Conservation (phyloP, 2,113 vertebrate species). For the Halcyon senegalensis region DNA sequence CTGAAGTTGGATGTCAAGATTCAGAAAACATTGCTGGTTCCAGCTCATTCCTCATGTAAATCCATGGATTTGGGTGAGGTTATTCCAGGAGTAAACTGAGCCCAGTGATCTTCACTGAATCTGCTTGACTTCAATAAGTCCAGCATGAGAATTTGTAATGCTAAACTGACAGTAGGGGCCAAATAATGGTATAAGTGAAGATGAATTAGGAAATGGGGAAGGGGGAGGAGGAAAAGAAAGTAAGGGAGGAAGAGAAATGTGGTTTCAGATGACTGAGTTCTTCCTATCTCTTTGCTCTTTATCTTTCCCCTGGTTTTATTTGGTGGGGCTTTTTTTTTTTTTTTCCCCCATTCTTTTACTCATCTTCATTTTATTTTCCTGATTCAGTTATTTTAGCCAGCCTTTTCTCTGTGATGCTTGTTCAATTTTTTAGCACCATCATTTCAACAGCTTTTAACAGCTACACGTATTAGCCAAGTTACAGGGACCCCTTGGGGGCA, state of each 20-base stretch:
- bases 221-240: background rate
- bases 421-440: constrained; percentile 1
- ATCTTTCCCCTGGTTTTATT: background rate
- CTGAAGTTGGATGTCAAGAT: constrained; percentile 26
- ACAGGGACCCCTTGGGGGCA: background rate
- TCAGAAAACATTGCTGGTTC: constrained; percentile 3
- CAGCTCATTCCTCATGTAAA: constrained; percentile 4
- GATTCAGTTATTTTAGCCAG: background rate
- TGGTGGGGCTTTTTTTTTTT: background rate
- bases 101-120: background rate
- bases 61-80: constrained; percentile 11
- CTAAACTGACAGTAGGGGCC: background rate
- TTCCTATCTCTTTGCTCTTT: background rate
- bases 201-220: background rate
- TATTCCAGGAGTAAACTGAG: background rate
- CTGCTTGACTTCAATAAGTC: background rate
- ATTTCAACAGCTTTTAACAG: constrained; percentile 28
- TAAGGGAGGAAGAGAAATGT: background rate
- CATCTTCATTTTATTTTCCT: background rate
- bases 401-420: background rate
- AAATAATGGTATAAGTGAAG: background rate
- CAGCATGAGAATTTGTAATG: background rate
- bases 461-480: background rate
- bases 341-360: background rate
- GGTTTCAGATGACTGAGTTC: background rate